Base-by-base conservation (phyloP, 1,140 invertebrate genomes). In the Hypsibius dujardini region DNA sequence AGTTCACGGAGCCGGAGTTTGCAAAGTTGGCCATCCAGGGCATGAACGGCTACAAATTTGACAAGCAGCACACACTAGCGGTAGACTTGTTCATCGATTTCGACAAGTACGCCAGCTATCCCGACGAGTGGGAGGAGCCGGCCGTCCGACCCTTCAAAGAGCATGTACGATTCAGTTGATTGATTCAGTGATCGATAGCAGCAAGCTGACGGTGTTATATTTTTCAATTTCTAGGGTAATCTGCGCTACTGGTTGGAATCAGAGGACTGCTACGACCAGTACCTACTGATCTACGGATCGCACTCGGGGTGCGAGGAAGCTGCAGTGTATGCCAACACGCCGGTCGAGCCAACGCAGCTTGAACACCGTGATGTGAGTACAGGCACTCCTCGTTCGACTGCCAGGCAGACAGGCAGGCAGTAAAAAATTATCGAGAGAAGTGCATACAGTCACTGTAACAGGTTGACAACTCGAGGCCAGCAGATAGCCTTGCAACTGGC, bases 11-110 rank as follows among this genome's bases (percentile, higher is more conserved):
- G 76, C 85, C 89, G 7, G 79, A 83, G 42, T 85, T 88, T 78
- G 93, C 94, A 15, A 81, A 86, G 70, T 88, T 92, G 78, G 94
- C 93, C 7, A 88, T 93, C 0, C 88, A 88, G 76, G 81, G 85
- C 46, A 85, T 87, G 42, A 92, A 98, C 81, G 92, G 93, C 75
- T 89, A 93, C 80, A 93, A 93, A 79, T 84, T 99, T 75, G 95
- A 99, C 80, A 98, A 97, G 77, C 85, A 87, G 70, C 94, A 98
- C 76, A 95, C 90, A 12, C 95, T 99, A 80, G 84, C 88, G 77
- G 90, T 97, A 1, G 97, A 97, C 81, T 82, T 95, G 3, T 95
- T 98, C 76, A 92, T 90, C 1, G 94, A 98, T 79, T 95, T 97
- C 81, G 88, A 92, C 73, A 95, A 92, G 84, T 89, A 81, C 83